Evolutionary conservation across 35 echinoderm and acorn worm species (phyloP).

Genomic region (Ptychodera flava): DNA sequence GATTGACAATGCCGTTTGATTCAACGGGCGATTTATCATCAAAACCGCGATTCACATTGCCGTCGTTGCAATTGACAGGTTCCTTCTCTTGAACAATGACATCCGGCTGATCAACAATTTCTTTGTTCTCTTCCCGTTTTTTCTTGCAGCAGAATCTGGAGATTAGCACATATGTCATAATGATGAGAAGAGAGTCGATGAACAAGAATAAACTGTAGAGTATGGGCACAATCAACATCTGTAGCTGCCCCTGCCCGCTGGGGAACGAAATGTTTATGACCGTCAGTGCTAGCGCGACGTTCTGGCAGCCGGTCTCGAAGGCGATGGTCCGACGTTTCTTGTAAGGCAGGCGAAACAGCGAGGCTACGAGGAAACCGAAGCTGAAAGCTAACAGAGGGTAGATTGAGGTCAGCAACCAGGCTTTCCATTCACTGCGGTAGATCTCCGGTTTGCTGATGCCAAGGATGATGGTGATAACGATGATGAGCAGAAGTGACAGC

Average conservation of each 20-base stretch:
- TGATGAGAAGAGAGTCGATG: background rate
- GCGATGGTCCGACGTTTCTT: slow-evolving; percentile 68
- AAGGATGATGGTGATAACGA: slow-evolving; percentile 41
- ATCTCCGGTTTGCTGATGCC: slow-evolving; percentile 71
- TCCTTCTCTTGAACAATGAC: background rate
- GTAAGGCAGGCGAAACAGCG: slow-evolving; percentile 44
- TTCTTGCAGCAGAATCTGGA: background rate
- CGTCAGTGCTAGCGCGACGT: slow-evolving; percentile 59
- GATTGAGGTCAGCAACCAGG: slow-evolving; percentile 54
- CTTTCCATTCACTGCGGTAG: slow-evolving; percentile 55
- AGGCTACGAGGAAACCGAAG: slow-evolving; percentile 51
- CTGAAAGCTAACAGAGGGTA: slow-evolving; percentile 40
- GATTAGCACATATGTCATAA: background rate
- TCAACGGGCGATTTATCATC: background rate
- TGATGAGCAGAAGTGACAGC: slow-evolving; percentile 39
- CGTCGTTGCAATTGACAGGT: background rate
- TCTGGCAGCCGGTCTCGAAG: slow-evolving; percentile 81
- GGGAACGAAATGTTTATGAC: slow-evolving; percentile 57
- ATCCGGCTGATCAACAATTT: background rate
- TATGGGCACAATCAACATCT: background rate
- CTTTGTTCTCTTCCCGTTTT: background rate
- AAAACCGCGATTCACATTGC: background rate
- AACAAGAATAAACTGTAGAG: background rate
- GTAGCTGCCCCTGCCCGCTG: background rate
- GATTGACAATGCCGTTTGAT: background rate